Evolutionary conservation across 2,113 vertebrate species (phyloP).

Genomic region (Alligator sinensis): DNA sequence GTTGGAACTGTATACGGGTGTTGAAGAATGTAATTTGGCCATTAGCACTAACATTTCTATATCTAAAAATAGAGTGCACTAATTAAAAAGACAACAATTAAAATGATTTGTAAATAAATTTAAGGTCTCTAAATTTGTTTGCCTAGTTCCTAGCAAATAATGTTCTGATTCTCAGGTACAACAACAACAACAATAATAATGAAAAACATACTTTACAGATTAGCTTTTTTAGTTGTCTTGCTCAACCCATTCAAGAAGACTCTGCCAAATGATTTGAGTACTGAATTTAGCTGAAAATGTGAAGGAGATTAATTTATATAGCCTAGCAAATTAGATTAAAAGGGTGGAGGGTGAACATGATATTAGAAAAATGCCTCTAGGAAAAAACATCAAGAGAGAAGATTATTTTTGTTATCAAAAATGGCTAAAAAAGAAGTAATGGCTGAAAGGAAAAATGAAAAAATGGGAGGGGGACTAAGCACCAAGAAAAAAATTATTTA

Average conservation of each 20-base stretch:
- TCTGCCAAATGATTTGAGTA: neutral
- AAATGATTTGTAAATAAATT: neutral
- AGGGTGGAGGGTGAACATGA: neutral
- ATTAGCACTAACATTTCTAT: neutral
- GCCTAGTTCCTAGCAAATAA: neutral
- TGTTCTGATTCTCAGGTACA: neutral
- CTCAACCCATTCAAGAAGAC: neutral
- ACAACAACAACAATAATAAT: neutral
- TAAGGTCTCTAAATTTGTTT: neutral
- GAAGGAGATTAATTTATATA: rapidly evolving
- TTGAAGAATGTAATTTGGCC: neutral
- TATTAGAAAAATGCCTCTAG: neutral
- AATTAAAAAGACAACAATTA: neutral
- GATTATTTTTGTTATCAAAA: neutral
- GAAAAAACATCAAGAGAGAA: neutral
- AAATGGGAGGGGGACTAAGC: neutral
- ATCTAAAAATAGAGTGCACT: neutral
- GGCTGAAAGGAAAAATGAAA: neutral
- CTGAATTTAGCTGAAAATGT: neutral
- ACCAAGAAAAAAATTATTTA: neutral
- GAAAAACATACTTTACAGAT: neutral
- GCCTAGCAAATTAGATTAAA: neutral
- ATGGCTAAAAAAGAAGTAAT: neutral
- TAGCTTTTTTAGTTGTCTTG: neutral
- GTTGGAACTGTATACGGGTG: rapidly evolving